phyloP scores from a whole-genome alignment of 1,140 invertebrate genomes.

The Pseudomyrmex sp. region DNA sequence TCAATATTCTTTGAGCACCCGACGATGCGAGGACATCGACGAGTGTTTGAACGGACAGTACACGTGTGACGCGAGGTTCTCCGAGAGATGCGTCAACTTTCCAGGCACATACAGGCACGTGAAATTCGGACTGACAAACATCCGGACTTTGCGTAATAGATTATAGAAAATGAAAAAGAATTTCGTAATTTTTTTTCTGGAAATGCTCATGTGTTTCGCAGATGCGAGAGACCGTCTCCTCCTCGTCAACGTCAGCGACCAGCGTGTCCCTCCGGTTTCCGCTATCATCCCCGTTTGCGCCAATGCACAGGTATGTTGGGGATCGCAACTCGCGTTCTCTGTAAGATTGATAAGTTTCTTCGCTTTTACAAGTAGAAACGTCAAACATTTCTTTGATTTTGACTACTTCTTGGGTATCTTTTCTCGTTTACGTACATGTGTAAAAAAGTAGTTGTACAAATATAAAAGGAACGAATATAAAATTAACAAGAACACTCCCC shows the following conservation, averaged over 20 bases:
- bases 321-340: neutral
- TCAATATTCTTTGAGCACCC: constrained; percentile 75
- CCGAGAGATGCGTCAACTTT: constrained; percentile 86
- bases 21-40: constrained; percentile 87
- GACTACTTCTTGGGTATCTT: neutral
- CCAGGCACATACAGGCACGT: constrained; percentile 87
- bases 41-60: constrained; percentile 86
- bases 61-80: constrained; percentile 81
- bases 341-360: neutral
- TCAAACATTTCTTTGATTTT: constrained; percentile 4
- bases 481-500: no score
- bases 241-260: constrained; percentile 72
- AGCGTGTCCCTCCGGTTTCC: constrained; percentile 93
- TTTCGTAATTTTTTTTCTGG: neutral
- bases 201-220: constrained; percentile 23
- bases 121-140: neutral
- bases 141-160: neutral
- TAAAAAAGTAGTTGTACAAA: neutral
- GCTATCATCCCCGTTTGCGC: constrained; percentile 88
- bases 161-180: neutral
- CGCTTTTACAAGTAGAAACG: constrained; percentile 2
- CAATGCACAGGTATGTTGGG: constrained; percentile 89
- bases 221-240: constrained; percentile 71
- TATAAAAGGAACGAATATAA: neutral
- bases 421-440: neutral